phyloP scores from a whole-genome alignment of 37 sponge, comb jelly and placozoan genomes.

The Cliona cf. orientalis region DNA sequence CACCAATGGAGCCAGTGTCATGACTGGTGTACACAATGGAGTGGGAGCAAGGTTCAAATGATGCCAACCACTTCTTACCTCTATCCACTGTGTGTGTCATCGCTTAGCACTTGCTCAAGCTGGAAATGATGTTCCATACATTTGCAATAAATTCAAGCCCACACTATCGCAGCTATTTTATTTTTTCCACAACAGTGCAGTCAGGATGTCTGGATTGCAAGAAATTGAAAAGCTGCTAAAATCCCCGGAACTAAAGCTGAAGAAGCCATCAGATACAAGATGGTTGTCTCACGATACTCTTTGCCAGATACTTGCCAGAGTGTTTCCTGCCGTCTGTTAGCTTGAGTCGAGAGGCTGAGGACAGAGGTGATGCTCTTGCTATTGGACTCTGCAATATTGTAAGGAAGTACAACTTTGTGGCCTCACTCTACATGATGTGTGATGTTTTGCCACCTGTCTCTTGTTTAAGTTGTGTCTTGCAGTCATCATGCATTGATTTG shows the following conservation, averaged over 20 bases:
- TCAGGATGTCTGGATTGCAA: slow-evolving; percentile 4
- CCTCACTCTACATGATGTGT: slow-evolving; percentile 52
- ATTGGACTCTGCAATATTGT: slow-evolving; percentile 29
- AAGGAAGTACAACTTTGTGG: slow-evolving; percentile 26
- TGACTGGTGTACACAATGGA: slow-evolving; percentile 28
- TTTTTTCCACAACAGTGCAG: slow-evolving; percentile 28
- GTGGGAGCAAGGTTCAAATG: slow-evolving; percentile 35
- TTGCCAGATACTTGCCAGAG: slow-evolving; percentile 19
- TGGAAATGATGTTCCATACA: slow-evolving; percentile 21
- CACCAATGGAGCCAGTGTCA: slow-evolving; percentile 46
- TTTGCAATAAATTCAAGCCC: slow-evolving; percentile 21
- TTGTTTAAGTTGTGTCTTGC: slow-evolving; percentile 21
- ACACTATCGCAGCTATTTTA: slow-evolving; percentile 30
- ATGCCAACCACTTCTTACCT: slow-evolving; percentile 18
- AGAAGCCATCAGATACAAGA: slow-evolving; percentile 25
- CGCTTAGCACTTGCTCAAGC: slow-evolving; percentile 51
- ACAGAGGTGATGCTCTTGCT: too few species aligned
- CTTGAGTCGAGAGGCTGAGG: slow-evolving; percentile 21
- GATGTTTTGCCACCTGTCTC: slow-evolving; percentile 27
- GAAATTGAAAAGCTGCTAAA: slow-evolving; percentile 16
- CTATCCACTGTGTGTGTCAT: slow-evolving; percentile 34
- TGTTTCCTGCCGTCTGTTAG: slow-evolving; percentile 23
- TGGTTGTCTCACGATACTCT: slow-evolving; percentile 22
- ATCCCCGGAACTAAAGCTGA: slow-evolving; percentile 23
- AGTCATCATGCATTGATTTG: slow-evolving; percentile 10